Percentiles rank a stretch among this genome's conserved stretches.
Conservation (phyloP, 2,113 vertebrate genomes). For the Canis aureus region DNA sequence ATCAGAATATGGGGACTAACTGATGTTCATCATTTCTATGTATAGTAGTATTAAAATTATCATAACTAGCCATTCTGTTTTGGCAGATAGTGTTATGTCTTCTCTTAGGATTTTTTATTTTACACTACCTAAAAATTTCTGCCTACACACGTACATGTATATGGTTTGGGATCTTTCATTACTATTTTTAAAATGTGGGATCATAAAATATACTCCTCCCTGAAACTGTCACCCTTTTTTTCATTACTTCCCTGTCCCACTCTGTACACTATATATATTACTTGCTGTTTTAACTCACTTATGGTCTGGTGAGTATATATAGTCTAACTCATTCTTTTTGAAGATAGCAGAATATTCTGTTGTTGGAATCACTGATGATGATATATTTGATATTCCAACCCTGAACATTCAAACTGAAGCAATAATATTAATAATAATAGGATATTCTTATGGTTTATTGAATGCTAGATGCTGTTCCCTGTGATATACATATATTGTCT, state of each 20-base stretch:
- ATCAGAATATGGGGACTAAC: neutral
- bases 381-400: constrained; percentile 1
- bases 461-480: neutral
- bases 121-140: neutral
- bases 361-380: constrained; percentile 16
- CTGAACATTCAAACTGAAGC: neutral
- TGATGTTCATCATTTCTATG: constrained; percentile 45
- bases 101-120: neutral
- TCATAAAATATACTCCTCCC: neutral
- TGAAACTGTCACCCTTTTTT: neutral
- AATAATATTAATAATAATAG: neutral
- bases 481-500: neutral
- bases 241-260: neutral
- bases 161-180: neutral
- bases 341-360: constrained; percentile 10
- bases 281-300: neutral
- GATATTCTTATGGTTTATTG: neutral
- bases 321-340: neutral
- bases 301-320: constrained; percentile 28
- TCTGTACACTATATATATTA: neutral
- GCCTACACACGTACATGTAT: neutral
- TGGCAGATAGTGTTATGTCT: neutral
- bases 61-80: neutral
- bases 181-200: neutral
- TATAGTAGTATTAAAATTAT: constrained; percentile 26